These are phyloP conservation scores for Clytia hemisphaerica DNA, from an alignment of 30 jellyfish, hydroid and myxozoan species.

Conservation along the genomic window DNA sequence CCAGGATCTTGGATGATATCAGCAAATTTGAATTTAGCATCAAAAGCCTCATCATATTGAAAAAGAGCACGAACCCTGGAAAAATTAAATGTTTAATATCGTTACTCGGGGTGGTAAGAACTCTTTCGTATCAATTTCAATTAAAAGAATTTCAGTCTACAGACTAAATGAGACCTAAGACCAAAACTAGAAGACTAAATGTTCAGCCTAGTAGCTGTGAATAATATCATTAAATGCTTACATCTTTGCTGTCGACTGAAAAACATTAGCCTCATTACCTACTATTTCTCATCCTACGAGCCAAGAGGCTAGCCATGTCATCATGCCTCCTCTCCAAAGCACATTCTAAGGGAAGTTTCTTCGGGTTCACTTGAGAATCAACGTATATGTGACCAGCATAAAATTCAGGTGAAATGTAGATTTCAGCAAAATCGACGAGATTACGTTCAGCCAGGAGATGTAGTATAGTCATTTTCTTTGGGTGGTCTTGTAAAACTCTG, in stretches of 20 bases:
- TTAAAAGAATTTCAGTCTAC: no score
- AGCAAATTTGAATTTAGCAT: conserved; percentile 52
- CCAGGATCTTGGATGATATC: conserved; percentile 43
- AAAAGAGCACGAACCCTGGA: conserved; percentile 65
- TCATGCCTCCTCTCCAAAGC: conserved; percentile 48
- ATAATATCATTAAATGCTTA: background rate
- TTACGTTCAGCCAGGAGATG: conserved; percentile 77
- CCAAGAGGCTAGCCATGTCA: conserved; percentile 56
- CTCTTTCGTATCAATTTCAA: background rate
- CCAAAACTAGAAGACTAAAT: no score
- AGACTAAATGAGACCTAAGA: no score
- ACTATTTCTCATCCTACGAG: conserved; percentile 49
- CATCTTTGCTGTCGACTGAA: background rate
- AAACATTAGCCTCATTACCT: conserved; percentile 33
- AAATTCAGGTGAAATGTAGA: conserved; percentile 12
- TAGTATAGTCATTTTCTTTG: conserved; percentile 45
- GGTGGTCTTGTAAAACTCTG: background rate
- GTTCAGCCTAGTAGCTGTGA: background rate
- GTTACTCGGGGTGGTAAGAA: background rate
- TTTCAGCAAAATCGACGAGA: conserved; percentile 27
- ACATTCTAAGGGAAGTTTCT: conserved; percentile 45
- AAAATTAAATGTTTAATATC: background rate
- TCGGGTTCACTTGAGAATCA: conserved; percentile 23
- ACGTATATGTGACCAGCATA: conserved; percentile 50
- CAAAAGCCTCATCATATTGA: conserved; percentile 23